Evolutionary conservation across 1,140 invertebrate genomes (phyloP).

Genomic region (Octopus bimaculoides): DNA sequence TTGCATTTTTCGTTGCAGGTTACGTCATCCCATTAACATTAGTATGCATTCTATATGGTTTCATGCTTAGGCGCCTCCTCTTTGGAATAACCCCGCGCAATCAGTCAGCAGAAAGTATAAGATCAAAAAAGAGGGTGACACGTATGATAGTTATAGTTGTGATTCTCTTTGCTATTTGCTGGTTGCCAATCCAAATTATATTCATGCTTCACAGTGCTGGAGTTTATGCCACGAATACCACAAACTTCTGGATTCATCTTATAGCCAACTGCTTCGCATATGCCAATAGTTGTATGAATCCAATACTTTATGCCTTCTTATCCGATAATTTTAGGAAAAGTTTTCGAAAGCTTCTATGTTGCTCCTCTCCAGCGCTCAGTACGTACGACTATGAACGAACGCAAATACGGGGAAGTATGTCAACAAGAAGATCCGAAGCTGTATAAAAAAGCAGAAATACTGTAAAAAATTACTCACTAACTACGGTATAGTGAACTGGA

Average conservation of each 20-base stretch:
- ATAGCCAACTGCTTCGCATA: conserved; percentile 89
- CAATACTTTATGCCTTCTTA: conserved; percentile 90
- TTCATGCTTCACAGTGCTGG: conserved; percentile 57
- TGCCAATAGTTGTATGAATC: conserved; percentile 92
- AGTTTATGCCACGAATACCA: conserved; percentile 52
- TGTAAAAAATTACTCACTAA: not conserved
- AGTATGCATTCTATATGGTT: conserved; percentile 85
- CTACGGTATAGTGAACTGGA: not conserved
- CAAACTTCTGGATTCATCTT: conserved; percentile 73
- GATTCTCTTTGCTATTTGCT: conserved; percentile 90
- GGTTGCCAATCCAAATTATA: conserved; percentile 85
- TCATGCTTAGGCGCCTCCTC: conserved; percentile 74
- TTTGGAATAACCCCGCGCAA: conserved; percentile 68
- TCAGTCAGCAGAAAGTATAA: conserved; percentile 68
- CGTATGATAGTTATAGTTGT: conserved; percentile 92
- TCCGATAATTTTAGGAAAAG: conserved; percentile 84
- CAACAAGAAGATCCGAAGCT: not conserved
- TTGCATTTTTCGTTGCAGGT: conserved; percentile 58
- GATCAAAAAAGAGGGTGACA: conserved; percentile 87
- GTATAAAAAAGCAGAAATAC: not conserved
- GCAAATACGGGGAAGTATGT: not conserved
- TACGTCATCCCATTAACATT: conserved; percentile 62
- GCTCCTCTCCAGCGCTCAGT: conserved; percentile 24
- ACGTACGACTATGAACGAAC: conserved; percentile 49
- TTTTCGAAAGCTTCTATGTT: conserved; percentile 68